Conservation (phyloP, 2,888 invertebrate genomes). For the Trichacis sp. region DNA sequence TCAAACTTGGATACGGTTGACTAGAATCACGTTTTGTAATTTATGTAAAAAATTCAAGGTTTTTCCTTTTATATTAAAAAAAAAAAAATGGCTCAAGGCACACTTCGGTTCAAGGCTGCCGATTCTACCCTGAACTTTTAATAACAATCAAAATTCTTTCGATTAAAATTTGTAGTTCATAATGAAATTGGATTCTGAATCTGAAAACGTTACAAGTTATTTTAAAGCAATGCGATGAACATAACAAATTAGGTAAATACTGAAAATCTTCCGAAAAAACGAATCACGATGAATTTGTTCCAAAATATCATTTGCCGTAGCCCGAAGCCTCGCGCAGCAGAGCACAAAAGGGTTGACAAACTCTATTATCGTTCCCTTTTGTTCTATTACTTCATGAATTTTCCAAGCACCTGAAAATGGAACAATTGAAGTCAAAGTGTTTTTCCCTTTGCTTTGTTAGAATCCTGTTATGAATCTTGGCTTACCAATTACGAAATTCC, state of each 20-base stretch:
- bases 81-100: too few relatives aligned
- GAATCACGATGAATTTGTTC: conserved; percentile 11
- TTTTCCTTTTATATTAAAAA: too few relatives aligned
- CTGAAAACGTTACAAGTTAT: too few relatives aligned
- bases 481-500: conserved; percentile 22
- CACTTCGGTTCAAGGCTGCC: too few relatives aligned
- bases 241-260: too few relatives aligned
- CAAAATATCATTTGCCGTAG: conserved; percentile 22
- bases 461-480: conserved; percentile 21
- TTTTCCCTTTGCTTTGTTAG: conserved; percentile 8
- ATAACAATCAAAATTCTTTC: too few relatives aligned
- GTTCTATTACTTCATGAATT: conserved; percentile 22
- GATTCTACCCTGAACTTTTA: too few relatives aligned
- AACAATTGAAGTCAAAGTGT: conserved; percentile 12
- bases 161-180: too few relatives aligned
- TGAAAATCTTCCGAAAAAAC: conserved; percentile 6
- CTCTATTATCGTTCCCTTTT: conserved; percentile 21
- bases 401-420: conserved; percentile 10
- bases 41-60: too few relatives aligned
- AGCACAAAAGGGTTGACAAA: conserved; percentile 16
- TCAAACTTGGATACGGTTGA: too few relatives aligned
- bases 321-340: conserved; percentile 17
- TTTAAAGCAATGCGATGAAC: conserved; percentile 2
- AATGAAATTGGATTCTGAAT: not conserved
- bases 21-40: too few relatives aligned